These are phyloP conservation scores for Drosophila meridiana DNA, from an alignment of 2,888 invertebrate species.

Conservation along the genomic window DNA sequence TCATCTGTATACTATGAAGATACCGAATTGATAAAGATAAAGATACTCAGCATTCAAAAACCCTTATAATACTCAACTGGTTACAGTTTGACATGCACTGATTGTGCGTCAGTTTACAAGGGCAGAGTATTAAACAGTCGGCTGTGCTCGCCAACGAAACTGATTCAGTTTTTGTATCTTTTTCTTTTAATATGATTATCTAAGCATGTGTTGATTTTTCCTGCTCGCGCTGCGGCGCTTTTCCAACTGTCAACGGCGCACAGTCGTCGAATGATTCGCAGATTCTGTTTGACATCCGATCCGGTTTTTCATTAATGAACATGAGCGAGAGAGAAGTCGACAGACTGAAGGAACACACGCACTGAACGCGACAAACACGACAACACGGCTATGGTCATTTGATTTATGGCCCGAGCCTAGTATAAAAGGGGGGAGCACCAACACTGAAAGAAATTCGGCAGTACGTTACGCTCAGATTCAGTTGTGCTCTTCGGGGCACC, in stretches of 20 bases:
- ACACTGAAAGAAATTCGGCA: slow-evolving; percentile 42
- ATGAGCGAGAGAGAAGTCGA: slow-evolving; percentile 24
- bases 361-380: slow-evolving; percentile 48
- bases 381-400: slow-evolving; percentile 46
- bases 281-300: slow-evolving; percentile 76
- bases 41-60: no score
- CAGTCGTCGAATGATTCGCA: slow-evolving; percentile 76
- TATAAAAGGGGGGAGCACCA: slow-evolving; percentile 20
- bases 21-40: not conserved
- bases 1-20: not conserved
- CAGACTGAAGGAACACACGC: slow-evolving; percentile 62
- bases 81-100: not conserved
- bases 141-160: not conserved
- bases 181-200: slow-evolving; percentile 59
- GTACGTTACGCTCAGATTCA: slow-evolving; percentile 35
- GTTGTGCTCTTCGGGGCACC: slow-evolving; percentile 33
- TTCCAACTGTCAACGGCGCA: slow-evolving; percentile 76
- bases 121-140: not conserved
- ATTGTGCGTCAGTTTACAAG: no score
- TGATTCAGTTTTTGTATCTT: not conserved
- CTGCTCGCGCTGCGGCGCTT: slow-evolving; percentile 59
- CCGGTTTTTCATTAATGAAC: slow-evolving; percentile 82
- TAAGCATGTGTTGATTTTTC: slow-evolving; percentile 81
- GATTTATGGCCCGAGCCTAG: slow-evolving; percentile 58
- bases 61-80: not conserved